These are phyloP conservation scores for Pandemis cinnamomeana DNA, from an alignment of 2,888 invertebrate genomes.

Conservation along the genomic window DNA sequence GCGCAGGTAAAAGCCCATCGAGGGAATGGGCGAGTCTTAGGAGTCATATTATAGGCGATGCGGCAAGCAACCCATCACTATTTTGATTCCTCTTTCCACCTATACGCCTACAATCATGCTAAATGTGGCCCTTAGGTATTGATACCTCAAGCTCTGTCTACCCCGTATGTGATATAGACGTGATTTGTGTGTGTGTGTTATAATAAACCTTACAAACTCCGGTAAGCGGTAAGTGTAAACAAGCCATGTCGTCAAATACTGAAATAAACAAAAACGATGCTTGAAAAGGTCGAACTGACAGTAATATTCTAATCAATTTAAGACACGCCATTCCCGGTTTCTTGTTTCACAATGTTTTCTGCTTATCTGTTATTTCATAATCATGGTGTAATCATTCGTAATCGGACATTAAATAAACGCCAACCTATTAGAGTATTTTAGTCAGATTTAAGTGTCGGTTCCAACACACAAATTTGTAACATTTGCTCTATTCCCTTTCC, in stretches of 20 bases:
- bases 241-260: not conserved
- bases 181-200: too few species aligned
- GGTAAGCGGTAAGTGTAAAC: not conserved
- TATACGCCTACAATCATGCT: too few species aligned
- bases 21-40: too few species aligned
- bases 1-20: too few species aligned
- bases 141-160: too few species aligned
- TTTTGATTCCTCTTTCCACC: too few species aligned
- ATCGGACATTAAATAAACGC: not conserved
- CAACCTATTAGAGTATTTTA: not conserved
- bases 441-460: not conserved
- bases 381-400: slow-evolving; percentile 3
- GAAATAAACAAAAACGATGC: not conserved
- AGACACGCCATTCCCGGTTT: not conserved
- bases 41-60: too few species aligned
- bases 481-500: too few species aligned
- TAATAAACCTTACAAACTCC: not conserved
- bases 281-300: not conserved
- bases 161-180: too few species aligned
- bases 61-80: too few species aligned
- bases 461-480: not conserved
- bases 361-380: not conserved
- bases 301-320: not conserved
- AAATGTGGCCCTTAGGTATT: too few species aligned
- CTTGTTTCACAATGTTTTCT: not conserved